phyloP scores from a whole-genome alignment of 2,888 invertebrate genomes.

The Frankliniella intonsa region DNA sequence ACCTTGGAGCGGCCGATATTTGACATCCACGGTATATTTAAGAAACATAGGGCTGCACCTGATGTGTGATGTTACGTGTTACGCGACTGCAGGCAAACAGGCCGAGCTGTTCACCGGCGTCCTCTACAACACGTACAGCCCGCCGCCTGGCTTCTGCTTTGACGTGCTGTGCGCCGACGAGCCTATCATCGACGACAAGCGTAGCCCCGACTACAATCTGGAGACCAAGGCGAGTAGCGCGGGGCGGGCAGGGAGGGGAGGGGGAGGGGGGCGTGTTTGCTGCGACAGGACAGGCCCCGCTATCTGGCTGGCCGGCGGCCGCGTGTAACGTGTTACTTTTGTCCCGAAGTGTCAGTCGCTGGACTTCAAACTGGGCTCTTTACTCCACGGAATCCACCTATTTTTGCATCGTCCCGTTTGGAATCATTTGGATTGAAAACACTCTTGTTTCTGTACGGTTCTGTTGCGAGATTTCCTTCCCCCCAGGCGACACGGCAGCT shows the following conservation, averaged over 20 bases:
- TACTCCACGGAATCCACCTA: no score
- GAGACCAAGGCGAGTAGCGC: slow-evolving; percentile 55
- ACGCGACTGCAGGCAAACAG: slow-evolving; percentile 33
- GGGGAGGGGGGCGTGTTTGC: no score
- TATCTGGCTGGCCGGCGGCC: no score
- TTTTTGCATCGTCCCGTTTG: no score
- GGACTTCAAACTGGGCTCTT: no score
- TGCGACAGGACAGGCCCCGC: no score
- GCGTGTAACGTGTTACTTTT: no score
- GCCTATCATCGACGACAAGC: slow-evolving; percentile 78
- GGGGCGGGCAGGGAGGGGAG: no score
- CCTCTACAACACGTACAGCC: slow-evolving; percentile 73
- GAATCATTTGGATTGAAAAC: no score
- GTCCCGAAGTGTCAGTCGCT: no score
- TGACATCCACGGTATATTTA: background rate
- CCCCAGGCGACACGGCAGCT: no score
- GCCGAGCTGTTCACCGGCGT: slow-evolving; percentile 79
- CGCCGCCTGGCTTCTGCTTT: slow-evolving; percentile 90
- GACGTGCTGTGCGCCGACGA: slow-evolving; percentile 79
- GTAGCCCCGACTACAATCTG: slow-evolving; percentile 79
- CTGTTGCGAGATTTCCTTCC: background rate
- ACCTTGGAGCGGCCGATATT: background rate
- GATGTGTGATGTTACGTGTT: background rate
- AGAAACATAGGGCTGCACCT: background rate
- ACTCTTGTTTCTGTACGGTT: no score